Evolutionary conservation across 1,140 invertebrate species (phyloP).

Genomic region (Euwallacea fornicatus): DNA sequence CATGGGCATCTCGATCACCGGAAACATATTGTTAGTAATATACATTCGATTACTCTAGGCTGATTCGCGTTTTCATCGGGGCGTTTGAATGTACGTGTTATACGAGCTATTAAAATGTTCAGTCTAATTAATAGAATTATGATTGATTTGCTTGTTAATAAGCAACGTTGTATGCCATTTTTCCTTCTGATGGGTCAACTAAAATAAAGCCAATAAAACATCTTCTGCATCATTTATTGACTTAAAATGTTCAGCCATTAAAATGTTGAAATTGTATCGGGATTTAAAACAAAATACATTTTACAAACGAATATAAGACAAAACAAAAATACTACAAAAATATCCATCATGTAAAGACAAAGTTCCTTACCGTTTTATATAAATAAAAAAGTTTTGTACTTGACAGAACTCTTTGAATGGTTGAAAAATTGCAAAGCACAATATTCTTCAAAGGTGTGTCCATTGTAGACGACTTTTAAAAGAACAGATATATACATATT

Average conservation of each 20-base stretch:
- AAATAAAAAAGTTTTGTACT: conserved; percentile 34
- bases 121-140: too few species aligned
- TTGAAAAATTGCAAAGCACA: conserved; percentile 38
- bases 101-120: too few species aligned
- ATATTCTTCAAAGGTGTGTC: conserved; percentile 26
- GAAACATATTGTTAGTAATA: too few species aligned
- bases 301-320: conserved; percentile 17
- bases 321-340: conserved; percentile 33
- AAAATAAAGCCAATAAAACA: not conserved
- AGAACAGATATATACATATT: conserved; percentile 10
- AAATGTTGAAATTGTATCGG: conserved; percentile 2
- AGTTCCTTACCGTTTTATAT: conserved; percentile 10
- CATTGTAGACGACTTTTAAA: not conserved
- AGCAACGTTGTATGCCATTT: too few species aligned
- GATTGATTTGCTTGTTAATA: too few species aligned
- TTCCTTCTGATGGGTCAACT: not conserved
- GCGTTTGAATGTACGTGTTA: too few species aligned
- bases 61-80: too few species aligned
- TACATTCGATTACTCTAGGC: too few species aligned
- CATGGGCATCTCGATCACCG: too few species aligned
- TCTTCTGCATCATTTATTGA: conserved; percentile 30
- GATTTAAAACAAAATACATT: conserved; percentile 12
- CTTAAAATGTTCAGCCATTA: conserved; percentile 30
- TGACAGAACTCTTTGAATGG: conserved; percentile 30
- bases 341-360: conserved; percentile 28